Percentiles rank a stretch among this genome's conserved stretches.
Evolutionary conservation across 2,888 invertebrate genomes (phyloP).

Genomic region (Timema podura): DNA sequence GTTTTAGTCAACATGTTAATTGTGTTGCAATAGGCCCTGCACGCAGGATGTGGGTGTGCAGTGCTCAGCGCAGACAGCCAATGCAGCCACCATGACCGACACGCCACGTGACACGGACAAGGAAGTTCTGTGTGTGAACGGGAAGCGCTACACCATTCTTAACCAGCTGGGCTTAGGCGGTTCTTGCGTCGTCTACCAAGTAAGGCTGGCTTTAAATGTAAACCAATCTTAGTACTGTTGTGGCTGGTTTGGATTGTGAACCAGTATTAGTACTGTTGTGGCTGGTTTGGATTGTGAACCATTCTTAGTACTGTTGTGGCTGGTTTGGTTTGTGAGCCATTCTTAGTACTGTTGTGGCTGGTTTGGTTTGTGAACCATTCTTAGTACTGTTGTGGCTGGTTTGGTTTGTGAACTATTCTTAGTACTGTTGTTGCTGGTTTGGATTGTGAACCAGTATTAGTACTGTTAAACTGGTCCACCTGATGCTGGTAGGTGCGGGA

Average conservation of each 20-base stretch:
- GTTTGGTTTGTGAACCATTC: background rate
- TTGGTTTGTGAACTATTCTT: too few species aligned
- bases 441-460: too few species aligned
- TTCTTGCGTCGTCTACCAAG: conserved; percentile 72
- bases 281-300: background rate
- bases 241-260: background rate
- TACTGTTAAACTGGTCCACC: too few species aligned
- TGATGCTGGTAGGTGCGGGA: conserved; percentile 63
- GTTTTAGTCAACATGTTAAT: too few species aligned
- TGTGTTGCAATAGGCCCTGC: too few species aligned
- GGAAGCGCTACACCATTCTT: conserved; percentile 66
- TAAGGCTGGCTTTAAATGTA: conserved; percentile 27
- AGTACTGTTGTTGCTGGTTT: too few species aligned
- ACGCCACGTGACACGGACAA: background rate
- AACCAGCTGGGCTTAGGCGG: conserved; percentile 83
- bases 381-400: too few species aligned
- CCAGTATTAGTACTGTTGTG: background rate
- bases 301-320: background rate
- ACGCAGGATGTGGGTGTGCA: too few species aligned
- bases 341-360: background rate
- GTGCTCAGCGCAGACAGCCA: too few species aligned
- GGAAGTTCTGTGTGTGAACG: conserved; percentile 53
- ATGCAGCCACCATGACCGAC: too few species aligned
- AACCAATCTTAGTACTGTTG: background rate
- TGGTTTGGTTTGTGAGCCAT: background rate